phyloP scores from a whole-genome alignment of 2,888 invertebrate species.

The Folsomia manolachei region DNA sequence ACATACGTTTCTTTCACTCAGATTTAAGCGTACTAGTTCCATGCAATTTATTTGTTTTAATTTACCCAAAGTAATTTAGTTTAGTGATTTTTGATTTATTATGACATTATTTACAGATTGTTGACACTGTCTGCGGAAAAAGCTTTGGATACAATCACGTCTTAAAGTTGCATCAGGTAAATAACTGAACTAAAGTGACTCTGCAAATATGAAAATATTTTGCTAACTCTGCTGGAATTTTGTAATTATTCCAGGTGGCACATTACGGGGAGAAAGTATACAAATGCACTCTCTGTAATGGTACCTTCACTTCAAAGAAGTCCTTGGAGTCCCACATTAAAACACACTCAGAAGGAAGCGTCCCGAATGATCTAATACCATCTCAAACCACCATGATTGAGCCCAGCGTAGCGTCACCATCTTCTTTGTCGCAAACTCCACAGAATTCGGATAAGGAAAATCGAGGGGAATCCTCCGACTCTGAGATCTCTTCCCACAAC shows the following conservation, averaged over 20 bases:
- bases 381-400: conserved; percentile 29
- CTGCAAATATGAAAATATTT: not conserved
- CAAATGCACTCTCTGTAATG: conserved; percentile 86
- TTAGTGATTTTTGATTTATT: no score
- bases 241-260: conserved; percentile 64
- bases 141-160: conserved; percentile 91
- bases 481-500: conserved; percentile 53
- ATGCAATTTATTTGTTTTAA: no score
- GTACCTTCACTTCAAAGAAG: conserved; percentile 85
- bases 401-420: conserved; percentile 40
- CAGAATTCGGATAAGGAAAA: conserved; percentile 56
- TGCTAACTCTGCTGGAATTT: conserved; percentile 9
- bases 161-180: conserved; percentile 68
- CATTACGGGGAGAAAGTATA: conserved; percentile 90
- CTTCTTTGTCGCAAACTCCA: conserved; percentile 43
- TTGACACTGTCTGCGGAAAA: conserved; percentile 86
- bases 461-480: conserved; percentile 53
- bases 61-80: no score
- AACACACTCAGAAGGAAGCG: conserved; percentile 58
- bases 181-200: no score
- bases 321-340: conserved; percentile 86
- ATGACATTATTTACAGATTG: no score
- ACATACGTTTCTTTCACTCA: no score
- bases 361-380: conserved; percentile 19
- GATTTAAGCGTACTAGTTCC: no score